A percentile compares a stretch with the other conserved stretches of the same genome.
phyloP scores from a whole-genome alignment of 2,888 invertebrate genomes.

The Chloroclystis v-ata region DNA sequence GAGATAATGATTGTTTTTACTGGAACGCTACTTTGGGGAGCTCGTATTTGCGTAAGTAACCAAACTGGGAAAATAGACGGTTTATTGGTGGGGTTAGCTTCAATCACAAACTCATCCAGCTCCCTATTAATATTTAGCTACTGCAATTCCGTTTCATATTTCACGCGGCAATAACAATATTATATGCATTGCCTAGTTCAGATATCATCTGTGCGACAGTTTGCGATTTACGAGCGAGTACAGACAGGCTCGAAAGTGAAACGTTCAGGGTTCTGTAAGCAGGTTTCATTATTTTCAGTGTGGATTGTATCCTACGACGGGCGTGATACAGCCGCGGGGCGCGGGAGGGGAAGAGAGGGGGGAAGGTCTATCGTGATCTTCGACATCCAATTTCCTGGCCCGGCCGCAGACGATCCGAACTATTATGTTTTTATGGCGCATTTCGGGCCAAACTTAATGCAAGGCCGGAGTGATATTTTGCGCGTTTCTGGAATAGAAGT shows the following conservation, averaged over 20 bases:
- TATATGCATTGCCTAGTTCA: too few relatives aligned
- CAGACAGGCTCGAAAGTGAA: too few relatives aligned
- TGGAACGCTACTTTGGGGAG: conserved; percentile 1
- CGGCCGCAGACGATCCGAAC: conserved; percentile 12
- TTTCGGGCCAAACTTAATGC: conserved; percentile 9
- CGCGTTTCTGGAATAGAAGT: conserved; percentile 2
- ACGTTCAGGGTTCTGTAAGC: not conserved
- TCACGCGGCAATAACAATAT: too few relatives aligned
- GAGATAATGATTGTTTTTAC: conserved; percentile 18
- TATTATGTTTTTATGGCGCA: conserved; percentile 15
- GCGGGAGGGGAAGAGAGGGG: not conserved
- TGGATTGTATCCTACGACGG: conserved; percentile 3
- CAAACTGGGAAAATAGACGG: not conserved
- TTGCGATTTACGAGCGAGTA: too few relatives aligned
- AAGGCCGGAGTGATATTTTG: conserved; percentile 2
- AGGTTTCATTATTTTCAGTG: conserved; percentile 1
- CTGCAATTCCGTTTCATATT: too few relatives aligned
- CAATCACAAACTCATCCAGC: too few relatives aligned
- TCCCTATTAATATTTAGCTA: too few relatives aligned
- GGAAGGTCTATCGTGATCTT: conserved; percentile 7
- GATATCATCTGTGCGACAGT: too few relatives aligned
- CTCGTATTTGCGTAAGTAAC: conserved; percentile 2
- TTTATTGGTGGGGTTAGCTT: too few relatives aligned
- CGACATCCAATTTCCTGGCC: conserved; percentile 17
- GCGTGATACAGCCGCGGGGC: not conserved